Evolutionary conservation across 2,797 vertebrate genomes (phyloP).

Genomic region (Sitta carolinensis): DNA sequence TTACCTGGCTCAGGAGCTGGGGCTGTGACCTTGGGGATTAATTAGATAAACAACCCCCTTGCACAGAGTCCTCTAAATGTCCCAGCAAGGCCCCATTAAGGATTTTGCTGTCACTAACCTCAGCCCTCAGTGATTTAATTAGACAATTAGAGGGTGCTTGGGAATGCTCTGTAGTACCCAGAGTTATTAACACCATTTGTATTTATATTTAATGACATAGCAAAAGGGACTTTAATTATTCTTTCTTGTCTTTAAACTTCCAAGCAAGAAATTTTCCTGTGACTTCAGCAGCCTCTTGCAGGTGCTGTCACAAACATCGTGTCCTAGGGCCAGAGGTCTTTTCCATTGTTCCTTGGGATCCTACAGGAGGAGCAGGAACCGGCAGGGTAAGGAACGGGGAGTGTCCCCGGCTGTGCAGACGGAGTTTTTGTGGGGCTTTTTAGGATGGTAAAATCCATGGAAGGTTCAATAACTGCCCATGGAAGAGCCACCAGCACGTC

Average conservation of each 20-base stretch:
- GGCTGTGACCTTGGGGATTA: slow-evolving; percentile 62
- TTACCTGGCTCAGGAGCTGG: slow-evolving; percentile 46
- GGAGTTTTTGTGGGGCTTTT: neutral
- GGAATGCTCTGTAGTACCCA: slow-evolving; percentile 54
- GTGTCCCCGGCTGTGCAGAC: neutral
- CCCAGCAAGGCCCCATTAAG: slow-evolving; percentile 63
- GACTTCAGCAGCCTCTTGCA: neutral
- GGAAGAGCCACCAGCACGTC: neutral
- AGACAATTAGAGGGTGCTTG: slow-evolving; percentile 66
- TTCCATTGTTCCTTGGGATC: neutral
- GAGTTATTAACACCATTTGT: slow-evolving; percentile 68
- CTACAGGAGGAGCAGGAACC: neutral
- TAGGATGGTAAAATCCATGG: neutral
- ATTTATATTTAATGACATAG: slow-evolving; percentile 59
- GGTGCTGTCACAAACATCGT: neutral
- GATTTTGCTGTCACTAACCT: slow-evolving; percentile 61
- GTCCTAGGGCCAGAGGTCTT: neutral
- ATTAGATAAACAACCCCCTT: slow-evolving; percentile 64
- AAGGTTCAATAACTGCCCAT: fast-evolving
- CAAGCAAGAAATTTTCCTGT: neutral
- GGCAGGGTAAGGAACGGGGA: neutral
- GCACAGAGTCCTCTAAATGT: slow-evolving; percentile 41
- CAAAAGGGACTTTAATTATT: slow-evolving; percentile 57
- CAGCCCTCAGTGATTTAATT: slow-evolving; percentile 71
- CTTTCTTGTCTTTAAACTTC: slow-evolving; percentile 26